Evolutionary conservation across 2,797 vertebrate species (phyloP), one percentile per base, ranked within the genome.

Genomic region (Enteromius argenteus): DNA sequence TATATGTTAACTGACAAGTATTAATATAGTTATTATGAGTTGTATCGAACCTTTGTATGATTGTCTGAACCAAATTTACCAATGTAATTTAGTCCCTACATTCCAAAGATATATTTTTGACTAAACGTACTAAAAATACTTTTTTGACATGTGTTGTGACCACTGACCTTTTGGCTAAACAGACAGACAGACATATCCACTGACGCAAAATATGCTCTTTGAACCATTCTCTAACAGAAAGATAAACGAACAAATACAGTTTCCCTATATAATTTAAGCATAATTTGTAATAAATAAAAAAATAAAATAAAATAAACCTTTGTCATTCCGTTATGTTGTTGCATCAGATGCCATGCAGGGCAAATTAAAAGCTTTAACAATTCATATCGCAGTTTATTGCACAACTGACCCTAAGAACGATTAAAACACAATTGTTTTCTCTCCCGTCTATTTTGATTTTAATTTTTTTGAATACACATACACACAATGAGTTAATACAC

Each of bases 291-390:
- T n/a, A 13, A 23, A 35, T 13, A 37, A 66, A 17, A 37, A 30
- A 32, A 35, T 11, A 17, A 49, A 21, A 68, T 15, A 3, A 13
- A 64, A 32, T 21, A 23, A 42, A 30, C 9, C 8, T 4, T 72
- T 51, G 44, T 8, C 58, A 77, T n/a, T 66, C 1, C 21, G 10
- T 9, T 67, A 9, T 23, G 15, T 71, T 71, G 66, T 80, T 71
- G 79, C 79, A 37, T 80, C 79, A 81, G 79, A 80, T 27, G 4
- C 9, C 19, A 51, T 1, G 17, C 8, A n/a, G 3, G 51, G 67
- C 79, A 81, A 81, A 81, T 71, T 32, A 72, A 81, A 44, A 81
- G 79, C 67, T 79, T 23, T 51, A 6, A 51, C 9, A 21, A 21
- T 14, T 10, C 23, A 58, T n/a, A 30, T 71, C 7, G 8, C 44